Evolutionary conservation across 2,113 vertebrate genomes (phyloP).

Genomic region (Vicugna pacos): DNA sequence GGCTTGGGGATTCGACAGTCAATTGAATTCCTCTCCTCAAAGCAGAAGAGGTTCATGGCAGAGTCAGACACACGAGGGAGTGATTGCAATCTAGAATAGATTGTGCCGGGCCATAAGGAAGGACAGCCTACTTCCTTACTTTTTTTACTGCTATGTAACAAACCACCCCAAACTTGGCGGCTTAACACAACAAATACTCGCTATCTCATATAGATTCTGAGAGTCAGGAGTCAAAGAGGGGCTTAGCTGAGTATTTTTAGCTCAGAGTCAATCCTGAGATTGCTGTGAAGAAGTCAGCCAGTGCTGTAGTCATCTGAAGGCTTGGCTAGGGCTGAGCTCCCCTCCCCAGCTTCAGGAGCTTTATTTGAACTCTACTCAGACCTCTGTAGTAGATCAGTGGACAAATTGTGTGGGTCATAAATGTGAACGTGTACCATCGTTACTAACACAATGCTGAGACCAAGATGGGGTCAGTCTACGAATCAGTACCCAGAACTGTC

Average conservation of each 20-base stretch:
- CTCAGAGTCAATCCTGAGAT: not conserved
- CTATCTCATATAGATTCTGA: not conserved
- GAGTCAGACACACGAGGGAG: not conserved
- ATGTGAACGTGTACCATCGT: not conserved
- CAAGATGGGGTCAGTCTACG: not conserved
- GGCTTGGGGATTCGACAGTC: not conserved
- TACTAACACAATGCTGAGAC: not conserved
- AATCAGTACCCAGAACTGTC: not conserved
- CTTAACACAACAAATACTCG: slow-evolving; percentile 23
- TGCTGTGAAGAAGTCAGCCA: not conserved
- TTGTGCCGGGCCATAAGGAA: not conserved
- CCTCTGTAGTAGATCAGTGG: not conserved
- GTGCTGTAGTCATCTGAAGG: not conserved
- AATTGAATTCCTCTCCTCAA: not conserved
- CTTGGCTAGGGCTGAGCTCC: not conserved
- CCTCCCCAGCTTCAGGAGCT: not conserved
- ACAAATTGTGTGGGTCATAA: not conserved
- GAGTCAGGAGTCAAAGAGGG: not conserved
- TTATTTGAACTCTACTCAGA: slow-evolving; percentile 1
- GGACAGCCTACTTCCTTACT: not conserved
- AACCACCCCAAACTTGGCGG: not conserved
- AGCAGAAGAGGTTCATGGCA: not conserved
- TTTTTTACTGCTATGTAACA: slow-evolving; percentile 44
- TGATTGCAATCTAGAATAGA: slow-evolving; percentile 14
- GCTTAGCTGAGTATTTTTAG: not conserved